Conservation (phyloP, 2,113 vertebrate species). For the Tragulus kanchil region DNA sequence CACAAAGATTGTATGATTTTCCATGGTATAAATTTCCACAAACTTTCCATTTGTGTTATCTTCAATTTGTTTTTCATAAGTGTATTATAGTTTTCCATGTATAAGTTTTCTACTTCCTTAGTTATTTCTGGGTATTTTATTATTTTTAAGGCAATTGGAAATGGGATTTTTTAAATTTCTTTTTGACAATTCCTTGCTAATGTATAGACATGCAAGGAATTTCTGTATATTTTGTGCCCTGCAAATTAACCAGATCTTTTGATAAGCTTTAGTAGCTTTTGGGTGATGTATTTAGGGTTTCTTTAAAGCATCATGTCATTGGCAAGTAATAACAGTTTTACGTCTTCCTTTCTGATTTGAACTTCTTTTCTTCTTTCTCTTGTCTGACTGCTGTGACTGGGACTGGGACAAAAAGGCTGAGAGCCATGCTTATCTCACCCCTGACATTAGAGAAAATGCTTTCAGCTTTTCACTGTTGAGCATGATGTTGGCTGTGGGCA, state of each 20-base stretch:
- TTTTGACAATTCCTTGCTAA: not conserved
- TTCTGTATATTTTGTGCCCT: not conserved
- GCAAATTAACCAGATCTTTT: not conserved
- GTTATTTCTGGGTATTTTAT: not conserved
- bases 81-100: not conserved
- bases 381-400: not conserved
- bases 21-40: too few species aligned
- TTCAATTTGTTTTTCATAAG: not conserved
- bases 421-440: not conserved
- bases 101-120: not conserved
- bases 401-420: not conserved
- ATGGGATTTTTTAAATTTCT: not conserved
- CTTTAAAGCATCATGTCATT: not conserved
- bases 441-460: not conserved
- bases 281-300: not conserved
- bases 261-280: not conserved
- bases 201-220: not conserved
- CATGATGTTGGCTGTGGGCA: not conserved
- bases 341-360: not conserved
- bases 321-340: too few species aligned
- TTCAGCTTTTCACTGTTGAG: not conserved
- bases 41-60: not conserved
- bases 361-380: not conserved
- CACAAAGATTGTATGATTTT: not conserved
- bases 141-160: not conserved